A percentile compares a stretch with the other conserved stretches of the same genome.
phyloP scores from a whole-genome alignment of 2,888 invertebrate genomes.

The Eupithecia inturbata region DNA sequence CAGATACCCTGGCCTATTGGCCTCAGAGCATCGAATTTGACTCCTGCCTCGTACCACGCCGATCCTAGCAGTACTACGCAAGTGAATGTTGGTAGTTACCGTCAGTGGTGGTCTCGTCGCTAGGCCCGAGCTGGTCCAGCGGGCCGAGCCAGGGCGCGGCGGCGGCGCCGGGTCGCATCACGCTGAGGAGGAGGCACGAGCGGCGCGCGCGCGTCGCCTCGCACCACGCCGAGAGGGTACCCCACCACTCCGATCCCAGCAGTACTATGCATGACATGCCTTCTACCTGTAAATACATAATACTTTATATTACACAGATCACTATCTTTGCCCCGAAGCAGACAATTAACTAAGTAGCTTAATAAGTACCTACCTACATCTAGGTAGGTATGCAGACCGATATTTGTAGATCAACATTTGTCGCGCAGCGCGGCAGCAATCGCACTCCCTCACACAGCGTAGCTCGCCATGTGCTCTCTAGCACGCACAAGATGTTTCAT shows the following conservation, averaged over 20 bases:
- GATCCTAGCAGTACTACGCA: background rate
- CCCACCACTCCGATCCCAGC: slow-evolving; percentile 95
- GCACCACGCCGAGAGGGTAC: slow-evolving; percentile 97
- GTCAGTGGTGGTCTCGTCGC: slow-evolving; percentile 69
- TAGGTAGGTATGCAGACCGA: background rate
- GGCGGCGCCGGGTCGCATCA: slow-evolving; percentile 90
- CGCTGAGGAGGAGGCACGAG: slow-evolving; percentile 95
- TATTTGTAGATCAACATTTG: background rate
- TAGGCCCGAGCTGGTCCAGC: slow-evolving; percentile 89
- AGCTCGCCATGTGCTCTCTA: background rate
- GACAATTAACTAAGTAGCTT: background rate
- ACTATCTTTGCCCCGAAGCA: background rate
- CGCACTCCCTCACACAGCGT: background rate
- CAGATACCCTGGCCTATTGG: too few species aligned
- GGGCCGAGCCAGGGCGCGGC: slow-evolving; percentile 96
- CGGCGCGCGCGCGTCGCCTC: slow-evolving; percentile 85
- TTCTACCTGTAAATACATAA: slow-evolving; percentile 85
- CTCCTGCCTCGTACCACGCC: background rate
- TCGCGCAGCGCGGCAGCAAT: background rate
- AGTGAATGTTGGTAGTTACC: slow-evolving; percentile 2
- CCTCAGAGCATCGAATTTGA: too few species aligned
- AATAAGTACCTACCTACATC: background rate
- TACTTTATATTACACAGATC: background rate
- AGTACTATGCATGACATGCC: slow-evolving; percentile 95
- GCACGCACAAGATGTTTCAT: background rate